Evolutionary conservation across 1,140 invertebrate species (phyloP).

Genomic region (Centruroides sculpturatus): DNA sequence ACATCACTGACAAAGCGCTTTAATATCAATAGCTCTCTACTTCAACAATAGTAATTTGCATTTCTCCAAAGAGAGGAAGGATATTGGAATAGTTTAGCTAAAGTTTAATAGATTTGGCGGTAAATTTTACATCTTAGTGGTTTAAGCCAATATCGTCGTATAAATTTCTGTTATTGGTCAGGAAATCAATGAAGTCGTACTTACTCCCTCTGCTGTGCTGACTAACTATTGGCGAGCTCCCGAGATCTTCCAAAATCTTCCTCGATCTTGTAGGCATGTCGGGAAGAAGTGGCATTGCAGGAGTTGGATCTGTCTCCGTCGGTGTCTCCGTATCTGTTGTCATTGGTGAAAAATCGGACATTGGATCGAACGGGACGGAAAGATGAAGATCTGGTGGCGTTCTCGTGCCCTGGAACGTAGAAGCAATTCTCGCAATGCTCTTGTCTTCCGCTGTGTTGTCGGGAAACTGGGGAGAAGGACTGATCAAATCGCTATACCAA

Average conservation of each 20-base stretch:
- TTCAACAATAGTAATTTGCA: too few relatives aligned
- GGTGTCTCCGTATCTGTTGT: not conserved
- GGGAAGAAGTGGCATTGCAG: conserved; percentile 45
- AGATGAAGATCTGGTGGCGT: not conserved
- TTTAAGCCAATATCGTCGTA: too few relatives aligned
- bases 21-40: too few relatives aligned
- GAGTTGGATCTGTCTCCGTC: conserved; percentile 24
- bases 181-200: not conserved
- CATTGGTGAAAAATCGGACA: conserved; percentile 3
- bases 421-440: conserved; percentile 37
- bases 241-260: conserved; percentile 43
- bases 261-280: conserved; percentile 45
- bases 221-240: conserved; percentile 33
- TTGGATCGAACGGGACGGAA: not conserved
- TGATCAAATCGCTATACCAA: too few relatives aligned
- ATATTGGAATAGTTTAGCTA: too few relatives aligned
- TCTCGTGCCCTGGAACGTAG: conserved; percentile 28
- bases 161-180: too few relatives aligned
- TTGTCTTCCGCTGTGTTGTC: conserved; percentile 32
- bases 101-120: too few relatives aligned
- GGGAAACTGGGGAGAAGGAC: too few relatives aligned
- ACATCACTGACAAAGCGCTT: too few relatives aligned
- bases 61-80: too few relatives aligned
- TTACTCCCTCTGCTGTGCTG: not conserved
- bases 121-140: too few relatives aligned